Base-by-base conservation (phyloP, 2,113 vertebrate genomes). In the Paracyprichromis sp. region DNA sequence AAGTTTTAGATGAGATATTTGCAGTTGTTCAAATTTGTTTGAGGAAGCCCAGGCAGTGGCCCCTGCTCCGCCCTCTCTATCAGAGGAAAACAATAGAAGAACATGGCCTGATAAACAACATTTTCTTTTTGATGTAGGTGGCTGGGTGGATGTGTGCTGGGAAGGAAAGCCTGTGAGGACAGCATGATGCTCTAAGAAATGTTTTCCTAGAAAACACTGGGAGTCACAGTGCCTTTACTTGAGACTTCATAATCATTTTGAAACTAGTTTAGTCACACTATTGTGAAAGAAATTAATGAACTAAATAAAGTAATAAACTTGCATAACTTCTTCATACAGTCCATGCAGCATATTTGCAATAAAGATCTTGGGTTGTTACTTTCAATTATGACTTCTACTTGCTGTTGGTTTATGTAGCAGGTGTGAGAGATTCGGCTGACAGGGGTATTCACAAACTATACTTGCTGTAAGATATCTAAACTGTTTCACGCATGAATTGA, bases 301-400 rank as follows among this genome's bases (percentile, higher is more conserved):
- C 3, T 43, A 16, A 54, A 29, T 21, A 8, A 13, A 83, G 76
- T 45, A 34, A 56, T 50, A 36, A n/a, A 83, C 31, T 8, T 69
- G 50, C 19, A 26, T 69, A 56, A 59, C 45, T 53, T 66, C 78
- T 66, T 87, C 73, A 12, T 54, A 82, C 45, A 13, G 63, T 61
- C 69, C 53, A 31, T 84, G 83, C 61, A 29, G 76, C 54, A 80
- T 52, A 86, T 83, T 92, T 89, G 24, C 79, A 69, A 93, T 95
- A 94, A 93, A 94, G 95, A 93, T 61, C 81, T 47, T 82, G 31
- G 56, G 71, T 91, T 90, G 93, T 93, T 90, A 36, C 88, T 86
- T 80, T 59, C 80, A 83, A 93, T 85, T 86, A 93, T 96, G 95
- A 96, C 96, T 96, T 96, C 95, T 96, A 96, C 94, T 94, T 89